phyloP scores from a whole-genome alignment of 1,140 invertebrate genomes.

The Patella vulgata region DNA sequence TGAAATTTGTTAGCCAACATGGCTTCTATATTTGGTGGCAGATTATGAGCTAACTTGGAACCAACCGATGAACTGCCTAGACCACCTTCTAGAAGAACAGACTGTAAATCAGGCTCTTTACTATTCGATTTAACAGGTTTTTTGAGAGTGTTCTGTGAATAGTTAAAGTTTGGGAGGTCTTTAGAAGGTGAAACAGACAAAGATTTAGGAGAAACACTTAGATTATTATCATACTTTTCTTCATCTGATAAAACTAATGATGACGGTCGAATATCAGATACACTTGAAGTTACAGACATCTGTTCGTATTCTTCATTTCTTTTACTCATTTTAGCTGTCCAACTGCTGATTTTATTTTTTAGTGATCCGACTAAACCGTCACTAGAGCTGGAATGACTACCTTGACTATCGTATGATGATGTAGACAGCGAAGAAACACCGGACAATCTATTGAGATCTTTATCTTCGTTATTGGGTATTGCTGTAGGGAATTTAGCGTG shows the following conservation, averaged over 20 bases:
- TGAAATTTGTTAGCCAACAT: background rate
- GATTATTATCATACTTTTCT: conserved; percentile 11
- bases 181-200: background rate
- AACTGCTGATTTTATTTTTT: conserved; percentile 41
- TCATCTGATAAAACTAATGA: conserved; percentile 17
- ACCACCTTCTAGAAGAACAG: conserved; percentile 38
- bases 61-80: conserved; percentile 38
- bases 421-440: conserved; percentile 44
- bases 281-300: conserved; percentile 3
- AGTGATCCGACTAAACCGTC: conserved; percentile 40
- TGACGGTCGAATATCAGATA: conserved; percentile 2
- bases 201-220: conserved; percentile 3
- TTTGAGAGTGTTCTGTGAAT: too few species aligned
- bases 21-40: conserved; percentile 24
- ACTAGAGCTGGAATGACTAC: conserved; percentile 23
- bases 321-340: conserved; percentile 28
- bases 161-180: too few species aligned
- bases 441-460: conserved; percentile 36
- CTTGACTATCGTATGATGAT: conserved; percentile 49
- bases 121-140: too few species aligned
- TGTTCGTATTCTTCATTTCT: conserved; percentile 16
- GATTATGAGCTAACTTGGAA: conserved; percentile 38
- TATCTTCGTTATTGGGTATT: conserved; percentile 15
- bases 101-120: conserved; percentile 29
- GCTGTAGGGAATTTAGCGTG: conserved; percentile 39